A percentile compares a stretch with the other conserved stretches of the same genome.
Conservation (phyloP, 2,888 invertebrate species). For the Pinctada fucata region DNA sequence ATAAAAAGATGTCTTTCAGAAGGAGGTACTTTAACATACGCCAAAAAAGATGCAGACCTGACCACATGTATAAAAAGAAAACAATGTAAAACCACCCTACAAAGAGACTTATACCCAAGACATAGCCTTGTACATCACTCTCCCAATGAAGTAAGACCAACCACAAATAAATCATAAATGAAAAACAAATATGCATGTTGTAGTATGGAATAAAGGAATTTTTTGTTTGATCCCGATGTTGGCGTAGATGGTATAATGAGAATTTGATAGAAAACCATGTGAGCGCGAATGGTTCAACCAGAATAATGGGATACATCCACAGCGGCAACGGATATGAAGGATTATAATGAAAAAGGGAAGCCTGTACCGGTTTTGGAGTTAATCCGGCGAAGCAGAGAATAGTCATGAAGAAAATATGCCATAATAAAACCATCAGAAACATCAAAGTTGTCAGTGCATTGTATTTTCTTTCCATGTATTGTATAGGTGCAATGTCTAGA, state of each 20-base stretch:
- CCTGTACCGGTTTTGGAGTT: slow-evolving; percentile 51
- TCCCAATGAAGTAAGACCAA: slow-evolving; percentile 54
- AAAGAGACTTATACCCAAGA: slow-evolving; percentile 67
- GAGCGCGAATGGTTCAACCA: slow-evolving; percentile 62
- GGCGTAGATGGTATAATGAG: slow-evolving; percentile 35
- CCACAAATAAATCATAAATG: slow-evolving; percentile 65
- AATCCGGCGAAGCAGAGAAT: slow-evolving; percentile 62
- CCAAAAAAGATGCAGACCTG: slow-evolving; percentile 72
- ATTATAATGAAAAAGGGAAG: slow-evolving; percentile 35
- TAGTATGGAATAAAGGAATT: slow-evolving; percentile 37
- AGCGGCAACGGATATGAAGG: slow-evolving; percentile 47
- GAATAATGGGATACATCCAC: slow-evolving; percentile 53
- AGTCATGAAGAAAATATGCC: slow-evolving; percentile 72
- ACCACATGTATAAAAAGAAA: slow-evolving; percentile 71
- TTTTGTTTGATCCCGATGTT: slow-evolving; percentile 33
- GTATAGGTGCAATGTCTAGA: slow-evolving; percentile 69
- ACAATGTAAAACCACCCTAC: slow-evolving; percentile 74
- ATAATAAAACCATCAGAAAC: slow-evolving; percentile 63
- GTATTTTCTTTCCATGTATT: slow-evolving; percentile 67
- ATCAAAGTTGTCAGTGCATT: slow-evolving; percentile 67
- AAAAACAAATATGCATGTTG: slow-evolving; percentile 55
- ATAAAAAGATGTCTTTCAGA: slow-evolving; percentile 70
- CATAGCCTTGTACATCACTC: slow-evolving; percentile 62
- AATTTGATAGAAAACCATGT: slow-evolving; percentile 50
- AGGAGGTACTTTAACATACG: slow-evolving; percentile 73